Conservation (phyloP, 2,113 vertebrate genomes). For the Montifringilla adamsi region DNA sequence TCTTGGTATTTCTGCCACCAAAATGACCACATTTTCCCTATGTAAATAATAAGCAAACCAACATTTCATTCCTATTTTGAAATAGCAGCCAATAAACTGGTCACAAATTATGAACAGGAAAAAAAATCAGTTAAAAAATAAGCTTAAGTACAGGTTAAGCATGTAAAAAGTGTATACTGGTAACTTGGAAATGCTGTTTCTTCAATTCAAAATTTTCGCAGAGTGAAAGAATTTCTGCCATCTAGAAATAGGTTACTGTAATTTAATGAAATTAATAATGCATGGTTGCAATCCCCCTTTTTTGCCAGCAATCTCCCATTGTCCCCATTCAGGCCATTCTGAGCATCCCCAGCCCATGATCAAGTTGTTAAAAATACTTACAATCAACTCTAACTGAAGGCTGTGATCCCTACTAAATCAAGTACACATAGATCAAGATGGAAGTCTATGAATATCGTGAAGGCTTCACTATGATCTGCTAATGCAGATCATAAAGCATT, state of each 20-base stretch:
- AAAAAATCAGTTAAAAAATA: neutral
- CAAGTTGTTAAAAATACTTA: neutral
- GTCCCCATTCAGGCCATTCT: neutral
- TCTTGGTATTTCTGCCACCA: neutral
- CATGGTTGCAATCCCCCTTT: neutral
- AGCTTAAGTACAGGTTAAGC: neutral
- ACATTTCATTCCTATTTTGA: neutral
- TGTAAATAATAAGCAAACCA: neutral
- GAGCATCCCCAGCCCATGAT: neutral
- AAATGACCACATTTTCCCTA: neutral
- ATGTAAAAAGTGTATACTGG: neutral
- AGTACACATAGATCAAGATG: neutral
- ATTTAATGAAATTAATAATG: neutral
- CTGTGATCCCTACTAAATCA: neutral
- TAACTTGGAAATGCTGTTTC: neutral
- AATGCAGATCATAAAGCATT: neutral
- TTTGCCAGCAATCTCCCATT: neutral
- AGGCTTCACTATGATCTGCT: neutral
- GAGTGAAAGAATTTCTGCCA: neutral
- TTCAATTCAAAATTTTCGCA: neutral
- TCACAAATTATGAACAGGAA: neutral
- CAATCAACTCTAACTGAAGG: neutral
- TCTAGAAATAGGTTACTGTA: neutral
- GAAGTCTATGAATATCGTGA: neutral
- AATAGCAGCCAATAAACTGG: neutral